These are phyloP conservation scores for Entomyzon cyanotis DNA, from an alignment of 2,113 vertebrate species.

Conservation along the genomic window DNA sequence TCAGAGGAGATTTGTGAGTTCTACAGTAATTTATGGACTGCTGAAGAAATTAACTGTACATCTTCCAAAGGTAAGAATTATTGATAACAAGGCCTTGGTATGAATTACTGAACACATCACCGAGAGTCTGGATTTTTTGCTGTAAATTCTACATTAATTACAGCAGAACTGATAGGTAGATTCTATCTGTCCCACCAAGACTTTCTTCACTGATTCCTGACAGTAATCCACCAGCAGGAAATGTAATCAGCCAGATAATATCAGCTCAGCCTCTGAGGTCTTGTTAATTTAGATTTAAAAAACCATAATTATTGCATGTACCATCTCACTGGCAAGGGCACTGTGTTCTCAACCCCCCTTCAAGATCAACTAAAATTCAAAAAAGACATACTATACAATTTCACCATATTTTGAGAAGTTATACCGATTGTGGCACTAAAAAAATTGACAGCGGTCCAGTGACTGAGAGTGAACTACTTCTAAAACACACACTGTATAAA, in stretches of 20 bases:
- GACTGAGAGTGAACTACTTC: background rate
- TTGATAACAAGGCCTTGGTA: constrained; percentile 47
- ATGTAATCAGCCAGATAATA: background rate
- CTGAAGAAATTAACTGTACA: constrained; percentile 68
- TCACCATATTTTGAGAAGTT: background rate
- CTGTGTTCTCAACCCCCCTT: background rate
- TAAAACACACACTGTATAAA: background rate
- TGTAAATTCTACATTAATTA: constrained; percentile 83
- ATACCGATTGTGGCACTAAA: background rate
- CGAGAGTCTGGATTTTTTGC: constrained; percentile 67
- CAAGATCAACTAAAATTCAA: background rate
- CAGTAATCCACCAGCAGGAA: constrained; percentile 13
- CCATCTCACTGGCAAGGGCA: background rate
- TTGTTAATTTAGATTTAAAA: constrained; percentile 12
- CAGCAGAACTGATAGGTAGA: constrained; percentile 69
- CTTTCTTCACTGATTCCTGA: constrained; percentile 21
- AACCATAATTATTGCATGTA: background rate
- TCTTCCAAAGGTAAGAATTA: constrained; percentile 69
- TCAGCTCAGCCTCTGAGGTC: background rate
- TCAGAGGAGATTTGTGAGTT: constrained; percentile 70
- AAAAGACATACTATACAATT: background rate
- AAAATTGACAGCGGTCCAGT: background rate
- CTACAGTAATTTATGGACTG: constrained; percentile 69
- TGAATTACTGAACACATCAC: constrained; percentile 73
- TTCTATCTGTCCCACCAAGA: constrained; percentile 57